A percentile compares a stretch with the other conserved stretches of the same genome.
These are phyloP conservation scores for Diglossa cyanea DNA, from an alignment of 2,797 vertebrate species.

Conservation along the genomic window DNA sequence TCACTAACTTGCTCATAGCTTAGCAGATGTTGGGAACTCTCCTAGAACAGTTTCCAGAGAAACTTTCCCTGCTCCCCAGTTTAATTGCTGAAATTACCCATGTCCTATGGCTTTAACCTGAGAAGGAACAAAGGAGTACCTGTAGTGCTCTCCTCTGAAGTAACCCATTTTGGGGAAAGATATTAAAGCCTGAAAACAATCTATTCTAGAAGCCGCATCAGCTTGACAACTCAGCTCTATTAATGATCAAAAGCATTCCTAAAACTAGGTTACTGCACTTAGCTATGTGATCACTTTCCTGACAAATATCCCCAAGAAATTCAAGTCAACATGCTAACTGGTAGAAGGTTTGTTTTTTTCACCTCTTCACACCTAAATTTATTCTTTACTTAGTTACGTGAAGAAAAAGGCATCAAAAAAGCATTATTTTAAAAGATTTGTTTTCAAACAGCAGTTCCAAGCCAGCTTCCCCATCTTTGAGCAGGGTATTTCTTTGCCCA, in stretches of 20 bases:
- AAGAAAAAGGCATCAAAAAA: background rate
- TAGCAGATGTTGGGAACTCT: background rate
- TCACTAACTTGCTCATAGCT: background rate
- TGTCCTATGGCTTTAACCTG: background rate
- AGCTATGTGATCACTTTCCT: background rate
- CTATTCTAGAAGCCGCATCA: background rate
- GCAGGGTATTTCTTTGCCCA: background rate
- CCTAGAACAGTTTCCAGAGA: background rate
- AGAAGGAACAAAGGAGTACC: background rate
- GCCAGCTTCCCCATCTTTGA: background rate
- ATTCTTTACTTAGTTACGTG: background rate
- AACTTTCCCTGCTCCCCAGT: background rate
- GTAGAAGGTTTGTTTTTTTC: background rate
- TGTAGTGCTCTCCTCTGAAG: background rate
- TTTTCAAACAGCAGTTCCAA: background rate
- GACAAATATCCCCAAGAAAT: background rate
- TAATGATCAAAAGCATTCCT: conserved; percentile 28
- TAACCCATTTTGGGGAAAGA: background rate
- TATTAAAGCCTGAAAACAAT: background rate
- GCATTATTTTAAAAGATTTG: background rate
- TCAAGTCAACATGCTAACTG: background rate
- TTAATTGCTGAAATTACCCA: background rate
- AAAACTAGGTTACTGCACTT: background rate
- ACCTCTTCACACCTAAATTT: background rate
- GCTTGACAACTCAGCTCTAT: background rate